Percentiles rank a stretch among this genome's conserved stretches.
These are phyloP conservation scores for Pterostichus niger DNA, from an alignment of 2,888 invertebrate genomes.

Conservation along the genomic window DNA sequence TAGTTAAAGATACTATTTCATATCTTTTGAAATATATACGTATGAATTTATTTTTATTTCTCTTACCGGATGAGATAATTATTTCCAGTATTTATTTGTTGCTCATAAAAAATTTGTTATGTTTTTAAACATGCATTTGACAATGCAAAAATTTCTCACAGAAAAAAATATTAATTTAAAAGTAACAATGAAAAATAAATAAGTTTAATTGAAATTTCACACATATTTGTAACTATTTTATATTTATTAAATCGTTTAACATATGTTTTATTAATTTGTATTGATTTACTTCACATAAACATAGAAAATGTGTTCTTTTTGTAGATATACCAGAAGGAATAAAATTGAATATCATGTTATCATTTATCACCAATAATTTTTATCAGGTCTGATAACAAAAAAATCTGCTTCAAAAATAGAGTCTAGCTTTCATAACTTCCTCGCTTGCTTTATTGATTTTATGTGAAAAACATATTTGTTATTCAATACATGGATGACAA, in stretches of 20 bases:
- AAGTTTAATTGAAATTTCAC: too few relatives aligned
- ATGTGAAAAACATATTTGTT: background rate
- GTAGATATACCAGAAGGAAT: background rate
- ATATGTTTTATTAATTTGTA: background rate
- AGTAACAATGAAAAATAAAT: too few relatives aligned
- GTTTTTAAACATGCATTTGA: background rate
- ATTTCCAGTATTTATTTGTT: constrained; percentile 37
- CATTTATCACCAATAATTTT: constrained; percentile 17
- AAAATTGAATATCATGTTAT: constrained; percentile 25
- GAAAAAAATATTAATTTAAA: background rate
- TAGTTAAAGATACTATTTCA: constrained; percentile 7
- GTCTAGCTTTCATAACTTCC: background rate
- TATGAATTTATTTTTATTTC: background rate
- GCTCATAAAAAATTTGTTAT: background rate
- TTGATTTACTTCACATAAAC: background rate
- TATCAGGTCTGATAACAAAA: background rate
- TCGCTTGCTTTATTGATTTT: constrained; percentile 24
- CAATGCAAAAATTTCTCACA: constrained; percentile 16
- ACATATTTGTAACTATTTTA: too few relatives aligned
- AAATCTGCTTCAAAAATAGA: background rate
- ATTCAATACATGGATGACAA: constrained; percentile 1
- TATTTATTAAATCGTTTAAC: background rate
- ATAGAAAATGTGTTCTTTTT: background rate
- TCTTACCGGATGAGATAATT: constrained; percentile 17
- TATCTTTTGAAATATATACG: too few relatives aligned